Evolutionary conservation across 2,797 vertebrate genomes (phyloP).

Genomic region (Melopsittacus undulatus): DNA sequence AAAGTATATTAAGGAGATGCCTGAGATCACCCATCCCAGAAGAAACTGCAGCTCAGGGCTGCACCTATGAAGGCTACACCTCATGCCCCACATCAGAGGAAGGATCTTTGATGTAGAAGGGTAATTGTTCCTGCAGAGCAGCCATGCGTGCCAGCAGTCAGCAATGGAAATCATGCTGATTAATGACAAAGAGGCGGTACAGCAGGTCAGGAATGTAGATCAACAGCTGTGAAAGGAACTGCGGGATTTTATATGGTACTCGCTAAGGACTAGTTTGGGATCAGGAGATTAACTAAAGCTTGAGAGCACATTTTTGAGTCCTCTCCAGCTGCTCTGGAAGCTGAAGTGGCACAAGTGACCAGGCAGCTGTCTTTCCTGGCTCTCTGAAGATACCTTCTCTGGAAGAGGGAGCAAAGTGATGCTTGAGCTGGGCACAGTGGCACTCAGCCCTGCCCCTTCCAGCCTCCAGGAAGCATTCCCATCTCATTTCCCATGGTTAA

Average conservation of each 20-base stretch:
- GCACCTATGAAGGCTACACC: neutral
- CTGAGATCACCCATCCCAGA: neutral
- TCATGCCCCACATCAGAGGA: neutral
- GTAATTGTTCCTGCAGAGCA: neutral
- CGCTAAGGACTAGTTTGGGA: neutral
- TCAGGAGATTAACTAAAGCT: slow-evolving; percentile 26
- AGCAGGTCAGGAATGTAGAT: neutral
- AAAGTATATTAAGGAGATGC: neutral
- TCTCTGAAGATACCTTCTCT: neutral
- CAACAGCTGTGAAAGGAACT: neutral
- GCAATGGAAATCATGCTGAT: neutral
- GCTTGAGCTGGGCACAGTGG: neutral
- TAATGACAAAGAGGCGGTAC: neutral
- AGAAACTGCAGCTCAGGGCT: neutral
- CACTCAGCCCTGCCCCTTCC: neutral
- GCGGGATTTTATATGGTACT: neutral
- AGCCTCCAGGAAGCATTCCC: neutral
- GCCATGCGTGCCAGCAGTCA: rapidly evolving
- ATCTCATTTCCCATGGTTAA: neutral
- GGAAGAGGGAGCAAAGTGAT: neutral
- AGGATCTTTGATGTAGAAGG: neutral
- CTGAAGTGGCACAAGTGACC: neutral
- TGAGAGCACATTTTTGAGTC: neutral
- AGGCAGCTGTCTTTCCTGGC: neutral
- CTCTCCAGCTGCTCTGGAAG: slow-evolving; percentile 8